phyloP scores from a whole-genome alignment of 2,888 invertebrate species.

The Caenorhabditis doughertyi region DNA sequence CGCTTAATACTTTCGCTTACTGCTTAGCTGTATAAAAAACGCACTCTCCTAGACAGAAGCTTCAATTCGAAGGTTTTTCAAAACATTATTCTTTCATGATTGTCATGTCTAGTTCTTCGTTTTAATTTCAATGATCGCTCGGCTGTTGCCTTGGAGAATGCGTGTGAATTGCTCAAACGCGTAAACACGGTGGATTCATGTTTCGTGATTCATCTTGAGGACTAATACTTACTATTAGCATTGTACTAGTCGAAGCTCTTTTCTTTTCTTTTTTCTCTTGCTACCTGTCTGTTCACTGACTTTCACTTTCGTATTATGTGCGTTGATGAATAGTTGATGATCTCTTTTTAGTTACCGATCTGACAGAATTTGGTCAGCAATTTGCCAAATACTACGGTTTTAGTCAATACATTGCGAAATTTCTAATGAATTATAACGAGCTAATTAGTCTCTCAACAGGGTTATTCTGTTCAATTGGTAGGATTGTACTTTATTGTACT shows the following conservation, averaged over 20 bases:
- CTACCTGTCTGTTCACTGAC: slow-evolving; percentile 3
- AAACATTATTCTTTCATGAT: no score
- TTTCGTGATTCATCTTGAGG: slow-evolving; percentile 16
- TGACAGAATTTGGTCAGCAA: neutral
- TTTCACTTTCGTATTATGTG: slow-evolving; percentile 7
- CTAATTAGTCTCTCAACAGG: no score
- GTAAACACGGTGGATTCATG: slow-evolving; percentile 17
- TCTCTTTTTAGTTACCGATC: slow-evolving; percentile 24
- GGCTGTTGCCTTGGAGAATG: slow-evolving; percentile 27
- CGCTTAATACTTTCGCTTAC: neutral
- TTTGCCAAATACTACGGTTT: neutral
- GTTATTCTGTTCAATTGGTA: no score
- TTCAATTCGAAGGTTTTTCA: neutral
- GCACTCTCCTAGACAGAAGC: no score
- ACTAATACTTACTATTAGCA: slow-evolving; percentile 16
- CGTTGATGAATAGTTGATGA: slow-evolving; percentile 13
- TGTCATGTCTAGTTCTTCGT: no score
- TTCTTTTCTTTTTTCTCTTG: neutral
- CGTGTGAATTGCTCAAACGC: slow-evolving; percentile 16
- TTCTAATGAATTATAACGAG: neutral
- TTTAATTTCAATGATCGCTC: neutral
- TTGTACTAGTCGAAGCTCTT: neutral
- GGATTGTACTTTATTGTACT: no score
- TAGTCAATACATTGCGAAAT: neutral
- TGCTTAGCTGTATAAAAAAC: neutral